Percentiles rank a stretch among this genome's conserved stretches.
phyloP scores from a whole-genome alignment of 1,140 invertebrate species.

The Leucophenga varia region DNA sequence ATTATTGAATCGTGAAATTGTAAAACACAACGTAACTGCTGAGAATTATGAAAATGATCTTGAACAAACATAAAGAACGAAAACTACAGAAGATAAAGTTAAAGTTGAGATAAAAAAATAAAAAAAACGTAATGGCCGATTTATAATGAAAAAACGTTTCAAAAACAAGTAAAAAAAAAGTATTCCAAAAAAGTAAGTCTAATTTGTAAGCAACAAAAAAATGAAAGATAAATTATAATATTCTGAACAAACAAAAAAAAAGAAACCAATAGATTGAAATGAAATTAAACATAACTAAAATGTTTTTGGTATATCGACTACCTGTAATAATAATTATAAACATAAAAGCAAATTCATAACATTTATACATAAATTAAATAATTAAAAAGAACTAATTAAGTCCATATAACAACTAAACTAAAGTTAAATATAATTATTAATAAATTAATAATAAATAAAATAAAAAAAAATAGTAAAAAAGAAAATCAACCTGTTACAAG shows the following conservation, averaged over 20 bases:
- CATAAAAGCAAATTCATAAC: conserved; percentile 2
- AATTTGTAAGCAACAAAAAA: conserved; percentile 42
- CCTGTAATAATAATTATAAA: background rate
- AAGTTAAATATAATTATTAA: too few relatives aligned
- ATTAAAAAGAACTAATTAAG: too few relatives aligned
- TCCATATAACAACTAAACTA: too few relatives aligned
- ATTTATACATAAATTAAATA: conserved; percentile 3
- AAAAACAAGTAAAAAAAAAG: conserved; percentile 15
- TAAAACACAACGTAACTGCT: background rate
- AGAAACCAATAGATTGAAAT: conserved; percentile 18
- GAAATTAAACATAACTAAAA: conserved; percentile 17
- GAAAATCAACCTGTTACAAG: conserved; percentile 18
- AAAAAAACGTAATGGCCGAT: conserved; percentile 19
- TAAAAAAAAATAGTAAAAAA: too few relatives aligned
- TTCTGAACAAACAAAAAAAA: conserved; percentile 36
- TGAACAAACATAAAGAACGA: conserved; percentile 28
- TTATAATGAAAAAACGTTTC: conserved; percentile 17
- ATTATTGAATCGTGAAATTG: conserved; percentile 23
- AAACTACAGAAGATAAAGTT: conserved; percentile 15
- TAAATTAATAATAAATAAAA: too few relatives aligned
- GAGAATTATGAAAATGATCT: conserved; percentile 7
- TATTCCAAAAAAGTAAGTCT: conserved; percentile 44
- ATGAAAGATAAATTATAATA: too few relatives aligned
- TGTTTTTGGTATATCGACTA: background rate
- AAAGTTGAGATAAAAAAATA: conserved; percentile 16